Percentiles rank a stretch among this genome's conserved stretches.
Conservation (phyloP, 1,140 invertebrate species). For the Oscheius sp. region DNA sequence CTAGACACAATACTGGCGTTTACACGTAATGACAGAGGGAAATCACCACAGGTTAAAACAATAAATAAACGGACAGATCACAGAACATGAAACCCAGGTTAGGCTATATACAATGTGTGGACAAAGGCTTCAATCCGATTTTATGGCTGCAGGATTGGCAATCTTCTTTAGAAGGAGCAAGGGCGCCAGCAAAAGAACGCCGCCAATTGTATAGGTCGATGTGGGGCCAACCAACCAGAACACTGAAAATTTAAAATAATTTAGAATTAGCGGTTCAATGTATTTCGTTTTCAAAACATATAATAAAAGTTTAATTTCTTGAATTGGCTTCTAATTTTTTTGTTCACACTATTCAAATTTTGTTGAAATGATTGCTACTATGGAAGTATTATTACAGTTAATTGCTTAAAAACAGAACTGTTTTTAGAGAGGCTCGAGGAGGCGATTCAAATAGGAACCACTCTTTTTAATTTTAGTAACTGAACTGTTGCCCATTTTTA, state of each 20-base stretch:
- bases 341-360: neutral
- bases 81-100: neutral
- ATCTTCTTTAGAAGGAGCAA: slow-evolving; percentile 29
- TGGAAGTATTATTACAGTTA: too few species aligned
- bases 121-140: slow-evolving; percentile 5
- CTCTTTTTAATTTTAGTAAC: too few species aligned
- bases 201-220: slow-evolving; percentile 44
- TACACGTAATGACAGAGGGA: too few species aligned
- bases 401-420: too few species aligned
- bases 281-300: too few species aligned
- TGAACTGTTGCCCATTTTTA: too few species aligned
- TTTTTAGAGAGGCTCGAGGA: too few species aligned
- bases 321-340: neutral
- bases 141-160: slow-evolving; percentile 9
- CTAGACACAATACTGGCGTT: too few species aligned
- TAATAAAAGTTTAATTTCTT: neutral
- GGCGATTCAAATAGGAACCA: too few species aligned
- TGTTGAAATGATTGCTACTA: too few species aligned
- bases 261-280: too few species aligned
- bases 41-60: neutral
- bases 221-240: slow-evolving; percentile 50
- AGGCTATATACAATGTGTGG: neutral
- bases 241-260: slow-evolving; percentile 39
- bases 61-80: neutral
- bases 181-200: slow-evolving; percentile 39